Conservation (phyloP, 2,888 invertebrate genomes). For the Drosophila mayaguana region DNA sequence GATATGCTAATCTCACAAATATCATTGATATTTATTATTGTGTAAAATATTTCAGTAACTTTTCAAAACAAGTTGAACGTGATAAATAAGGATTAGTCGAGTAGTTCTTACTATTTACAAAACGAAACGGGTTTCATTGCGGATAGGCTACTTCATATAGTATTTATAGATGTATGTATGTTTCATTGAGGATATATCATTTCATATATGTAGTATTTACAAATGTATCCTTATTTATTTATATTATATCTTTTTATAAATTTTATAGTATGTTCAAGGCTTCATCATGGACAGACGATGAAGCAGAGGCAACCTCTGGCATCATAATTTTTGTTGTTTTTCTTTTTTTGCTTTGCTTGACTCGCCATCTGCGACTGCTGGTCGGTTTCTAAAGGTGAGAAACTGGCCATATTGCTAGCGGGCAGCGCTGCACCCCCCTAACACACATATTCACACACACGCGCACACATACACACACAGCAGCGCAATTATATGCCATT, state of each 20-base stretch:
- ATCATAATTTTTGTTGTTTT: conserved; percentile 31
- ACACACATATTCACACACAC: conserved; percentile 40
- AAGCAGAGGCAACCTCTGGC: conserved; percentile 40
- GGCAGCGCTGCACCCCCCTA: conserved; percentile 68
- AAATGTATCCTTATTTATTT: not conserved
- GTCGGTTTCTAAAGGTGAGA: conserved; percentile 79
- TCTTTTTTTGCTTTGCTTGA: conserved; percentile 22
- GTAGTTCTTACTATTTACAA: not conserved
- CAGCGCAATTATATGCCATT: conserved; percentile 72
- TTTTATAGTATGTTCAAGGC: conserved; percentile 41
- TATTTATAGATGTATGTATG: not conserved
- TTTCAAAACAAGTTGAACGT: not conserved
- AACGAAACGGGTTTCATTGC: not conserved
- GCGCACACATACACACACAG: conserved; percentile 17
- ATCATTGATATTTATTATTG: not conserved
- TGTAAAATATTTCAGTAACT: not conserved
- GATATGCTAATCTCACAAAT: not conserved
- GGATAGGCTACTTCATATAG: not conserved
- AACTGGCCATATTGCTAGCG: conserved; percentile 76
- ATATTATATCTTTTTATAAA: not conserved
- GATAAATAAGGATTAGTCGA: not conserved
- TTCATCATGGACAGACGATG: conserved; percentile 26
- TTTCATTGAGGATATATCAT: too few relatives aligned
- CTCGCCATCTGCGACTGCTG: conserved; percentile 62
- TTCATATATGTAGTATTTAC: not conserved